Base-by-base conservation (phyloP, 2,797 vertebrate genomes). In the Helicolenus hilgendorfi region DNA sequence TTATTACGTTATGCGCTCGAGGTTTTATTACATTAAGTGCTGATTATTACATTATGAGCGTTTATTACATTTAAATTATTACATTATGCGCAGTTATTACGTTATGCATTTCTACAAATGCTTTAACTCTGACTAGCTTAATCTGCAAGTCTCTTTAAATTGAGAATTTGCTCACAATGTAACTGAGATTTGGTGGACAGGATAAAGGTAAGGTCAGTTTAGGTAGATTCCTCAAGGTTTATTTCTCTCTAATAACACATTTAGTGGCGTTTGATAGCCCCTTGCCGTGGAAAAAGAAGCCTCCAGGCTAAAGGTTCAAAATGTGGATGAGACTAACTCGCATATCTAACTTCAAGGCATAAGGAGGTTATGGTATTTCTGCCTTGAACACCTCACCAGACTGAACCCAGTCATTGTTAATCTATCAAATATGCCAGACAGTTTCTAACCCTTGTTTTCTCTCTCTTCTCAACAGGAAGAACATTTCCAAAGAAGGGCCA, bases 401-500 rank as follows among this genome's bases (percentile, higher is more conserved):
- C 53, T 45, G 15, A 77, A 77, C 36, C 36, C 73, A 76, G 83
- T n/a, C 78, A 71, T 56, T 81, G 67, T 79, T 83, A 80, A 84
- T 84, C 41, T 67, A 22, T 38, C 20, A 60, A 79, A 90, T 91
- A 69, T 85, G 10, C 15, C 72, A 76, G 53, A 8, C 27, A 75
- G 64, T 9, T 62, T 75, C 7, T n/a, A 84, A 93, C 67, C 15
- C 45, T 36, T 82, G 38, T 82, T 79, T 75, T 90, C 0, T 79
- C 29, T 81, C 4, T 86, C 27, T 45, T 36, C 62, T 79, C 22
- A 45, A 92, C 98, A 99, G 99, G 98, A 96, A 98, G 99, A 94
- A 99, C 99, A 27, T 99, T 99, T 96, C 99, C 99, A 84, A 99
- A 99, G 98, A 99, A 99, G 97, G 99, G 98, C 77, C 99, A 99